A percentile compares a stretch with the other conserved stretches of the same genome.
Conservation (phyloP, 1,140 invertebrate genomes). For the Ladona fulva region DNA sequence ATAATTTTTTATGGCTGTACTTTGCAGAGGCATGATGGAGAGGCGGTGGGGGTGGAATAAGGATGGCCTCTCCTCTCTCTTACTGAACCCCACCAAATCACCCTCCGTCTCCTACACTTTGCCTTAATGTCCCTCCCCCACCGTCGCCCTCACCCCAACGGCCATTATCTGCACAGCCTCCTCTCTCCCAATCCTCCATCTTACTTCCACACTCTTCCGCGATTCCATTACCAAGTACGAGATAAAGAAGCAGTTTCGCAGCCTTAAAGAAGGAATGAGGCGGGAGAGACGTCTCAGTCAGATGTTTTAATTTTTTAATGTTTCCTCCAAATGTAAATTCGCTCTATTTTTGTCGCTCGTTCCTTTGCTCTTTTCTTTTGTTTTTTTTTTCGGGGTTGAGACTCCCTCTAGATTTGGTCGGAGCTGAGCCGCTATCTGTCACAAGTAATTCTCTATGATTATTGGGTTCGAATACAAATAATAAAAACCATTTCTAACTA, state of each 20-base stretch:
- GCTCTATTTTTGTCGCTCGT: background rate
- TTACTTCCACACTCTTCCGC: background rate
- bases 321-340: background rate
- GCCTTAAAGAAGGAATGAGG: background rate
- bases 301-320: background rate
- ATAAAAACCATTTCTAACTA: too few relatives aligned
- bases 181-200: background rate
- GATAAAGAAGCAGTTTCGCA: background rate
- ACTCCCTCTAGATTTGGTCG: too few relatives aligned
- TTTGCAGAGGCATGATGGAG: background rate
- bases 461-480: too few relatives aligned
- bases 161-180: background rate
- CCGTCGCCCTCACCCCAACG: background rate
- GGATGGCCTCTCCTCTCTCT: background rate
- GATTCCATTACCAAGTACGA: background rate
- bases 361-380: background rate
- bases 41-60: background rate
- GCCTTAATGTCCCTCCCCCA: background rate
- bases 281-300: background rate
- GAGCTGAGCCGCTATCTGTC: too few relatives aligned
- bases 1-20: slow-evolving; percentile 10
- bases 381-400: too few relatives aligned
- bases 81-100: background rate
- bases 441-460: too few relatives aligned
- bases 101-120: background rate